Conservation (phyloP, 1,140 invertebrate species). For the Ylistrum balloti region DNA sequence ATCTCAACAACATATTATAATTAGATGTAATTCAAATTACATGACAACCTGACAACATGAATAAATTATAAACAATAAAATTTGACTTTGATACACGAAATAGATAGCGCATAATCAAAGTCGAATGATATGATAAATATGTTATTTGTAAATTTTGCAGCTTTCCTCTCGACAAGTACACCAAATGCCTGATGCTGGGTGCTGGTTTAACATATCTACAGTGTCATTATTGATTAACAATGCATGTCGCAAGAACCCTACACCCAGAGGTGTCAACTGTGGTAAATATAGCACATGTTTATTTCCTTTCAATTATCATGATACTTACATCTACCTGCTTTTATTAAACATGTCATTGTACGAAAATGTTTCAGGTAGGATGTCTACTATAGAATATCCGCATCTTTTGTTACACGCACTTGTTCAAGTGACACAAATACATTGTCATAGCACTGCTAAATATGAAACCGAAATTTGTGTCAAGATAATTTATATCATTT, state of each 20-base stretch:
- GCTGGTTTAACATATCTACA: neutral
- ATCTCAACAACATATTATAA: no score
- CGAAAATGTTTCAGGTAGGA: neutral
- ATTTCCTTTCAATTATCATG: neutral
- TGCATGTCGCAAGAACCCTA: neutral
- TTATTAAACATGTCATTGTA: neutral
- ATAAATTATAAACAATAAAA: no score
- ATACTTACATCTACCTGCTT: neutral
- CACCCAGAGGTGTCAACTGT: neutral
- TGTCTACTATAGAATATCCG: neutral
- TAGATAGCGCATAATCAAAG: no score
- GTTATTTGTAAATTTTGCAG: no score
- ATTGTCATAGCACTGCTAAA: neutral
- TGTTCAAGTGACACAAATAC: neutral
- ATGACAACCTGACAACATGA: no score
- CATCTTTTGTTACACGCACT: neutral
- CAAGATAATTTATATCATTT: slow-evolving; percentile 31
- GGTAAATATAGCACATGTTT: neutral
- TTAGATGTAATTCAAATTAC: no score
- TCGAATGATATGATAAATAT: no score
- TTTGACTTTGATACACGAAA: no score
- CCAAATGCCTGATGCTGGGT: neutral
- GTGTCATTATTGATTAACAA: neutral
- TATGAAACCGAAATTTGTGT: slow-evolving; percentile 23
- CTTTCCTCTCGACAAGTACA: no score